Percentiles rank a stretch among this genome's conserved stretches.
Evolutionary conservation across 2,888 invertebrate species (phyloP).

Genomic region (Heliconius ethilla): DNA sequence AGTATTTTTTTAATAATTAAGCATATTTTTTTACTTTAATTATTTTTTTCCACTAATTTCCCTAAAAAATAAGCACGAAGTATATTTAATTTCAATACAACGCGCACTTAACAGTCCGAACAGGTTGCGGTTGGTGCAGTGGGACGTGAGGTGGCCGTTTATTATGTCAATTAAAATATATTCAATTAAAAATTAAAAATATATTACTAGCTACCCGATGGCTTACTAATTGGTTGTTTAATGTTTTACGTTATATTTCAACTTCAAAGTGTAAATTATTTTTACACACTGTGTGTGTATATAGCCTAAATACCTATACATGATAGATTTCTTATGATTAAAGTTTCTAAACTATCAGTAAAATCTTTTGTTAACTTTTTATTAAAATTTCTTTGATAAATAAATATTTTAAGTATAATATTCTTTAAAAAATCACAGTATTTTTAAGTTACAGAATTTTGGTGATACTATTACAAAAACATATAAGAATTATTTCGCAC

Average conservation of each 20-base stretch:
- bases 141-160: constrained; percentile 25
- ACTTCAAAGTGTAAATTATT: too few relatives aligned
- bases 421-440: too few relatives aligned
- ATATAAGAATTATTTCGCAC: constrained; percentile 16
- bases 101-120: constrained; percentile 24
- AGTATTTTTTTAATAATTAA: background rate
- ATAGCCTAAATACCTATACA: background rate
- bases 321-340: background rate
- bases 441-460: background rate
- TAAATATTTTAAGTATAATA: too few relatives aligned
- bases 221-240: background rate
- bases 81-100: constrained; percentile 21
- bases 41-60: background rate
- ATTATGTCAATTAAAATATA: constrained; percentile 22
- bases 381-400: too few relatives aligned
- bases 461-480: background rate
- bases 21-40: background rate
- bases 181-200: constrained; percentile 8
- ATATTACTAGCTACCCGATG: background rate
- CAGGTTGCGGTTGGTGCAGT: constrained; percentile 21
- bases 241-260: constrained; percentile 5
- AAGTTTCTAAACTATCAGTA: background rate
- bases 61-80: background rate
- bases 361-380: background rate
- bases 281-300: too few relatives aligned